A percentile compares a stretch with the other conserved stretches of the same genome.
phyloP scores from a whole-genome alignment of 1,140 invertebrate genomes.

The Mercenaria mercenaria region DNA sequence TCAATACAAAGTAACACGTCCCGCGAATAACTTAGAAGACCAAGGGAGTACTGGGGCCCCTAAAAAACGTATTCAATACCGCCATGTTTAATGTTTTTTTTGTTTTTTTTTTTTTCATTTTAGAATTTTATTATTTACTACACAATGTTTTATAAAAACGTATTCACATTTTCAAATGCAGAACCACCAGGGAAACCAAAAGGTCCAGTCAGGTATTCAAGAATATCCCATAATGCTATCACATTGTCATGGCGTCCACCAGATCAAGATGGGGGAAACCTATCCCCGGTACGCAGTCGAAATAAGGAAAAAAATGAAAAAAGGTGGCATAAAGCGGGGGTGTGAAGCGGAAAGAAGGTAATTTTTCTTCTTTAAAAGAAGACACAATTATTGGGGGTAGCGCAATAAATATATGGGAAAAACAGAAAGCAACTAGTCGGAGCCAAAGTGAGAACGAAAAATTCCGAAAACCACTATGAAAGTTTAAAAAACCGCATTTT shows the following conservation, averaged over 20 bases:
- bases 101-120: no score
- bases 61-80: no score
- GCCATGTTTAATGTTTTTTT: no score
- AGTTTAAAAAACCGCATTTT: no score
- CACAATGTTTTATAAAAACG: no score
- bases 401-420: slow-evolving; percentile 43
- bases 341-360: slow-evolving; percentile 1
- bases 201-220: slow-evolving; percentile 42
- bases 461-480: slow-evolving; percentile 51
- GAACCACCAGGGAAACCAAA: slow-evolving; percentile 36
- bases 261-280: slow-evolving; percentile 35
- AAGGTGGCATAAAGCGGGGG: slow-evolving; percentile 32
- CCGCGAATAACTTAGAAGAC: no score
- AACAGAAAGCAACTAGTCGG: slow-evolving; percentile 44
- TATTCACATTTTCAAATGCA: background rate
- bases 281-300: slow-evolving; percentile 23
- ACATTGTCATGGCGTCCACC: slow-evolving; percentile 54
- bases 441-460: slow-evolving; percentile 35
- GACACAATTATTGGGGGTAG: slow-evolving; percentile 20
- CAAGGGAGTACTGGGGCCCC: no score
- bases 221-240: slow-evolving; percentile 33
- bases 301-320: slow-evolving; percentile 15
- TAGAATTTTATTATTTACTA: no score
- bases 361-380: slow-evolving; percentile 25
- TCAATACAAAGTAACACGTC: no score